Conservation (phyloP, 2,113 vertebrate genomes). For the Emydocephalus ijimae region DNA sequence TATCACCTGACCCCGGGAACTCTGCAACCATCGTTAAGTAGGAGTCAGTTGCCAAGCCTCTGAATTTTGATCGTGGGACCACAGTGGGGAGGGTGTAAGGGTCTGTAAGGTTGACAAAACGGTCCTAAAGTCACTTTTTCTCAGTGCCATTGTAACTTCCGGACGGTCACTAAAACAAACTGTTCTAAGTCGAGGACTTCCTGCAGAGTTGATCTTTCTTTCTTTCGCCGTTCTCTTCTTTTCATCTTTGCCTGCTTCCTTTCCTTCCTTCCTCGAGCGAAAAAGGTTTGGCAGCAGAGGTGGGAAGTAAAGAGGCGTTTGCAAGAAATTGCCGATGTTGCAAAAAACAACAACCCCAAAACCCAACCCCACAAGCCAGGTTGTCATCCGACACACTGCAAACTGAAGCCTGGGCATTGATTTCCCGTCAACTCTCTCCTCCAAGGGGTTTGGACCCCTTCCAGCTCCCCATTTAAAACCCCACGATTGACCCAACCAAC, state of each 20-base stretch:
- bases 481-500: neutral
- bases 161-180: too few species aligned
- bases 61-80: too few species aligned
- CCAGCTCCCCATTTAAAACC: neutral
- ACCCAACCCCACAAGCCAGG: neutral
- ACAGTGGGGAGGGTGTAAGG: too few species aligned
- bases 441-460: neutral
- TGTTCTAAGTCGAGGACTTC: too few species aligned
- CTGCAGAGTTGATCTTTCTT: neutral
- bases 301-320: neutral
- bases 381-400: neutral
- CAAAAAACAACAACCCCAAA: neutral
- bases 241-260: neutral
- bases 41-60: too few species aligned
- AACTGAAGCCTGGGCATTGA: neutral
- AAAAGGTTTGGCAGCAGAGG: neutral
- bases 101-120: too few species aligned
- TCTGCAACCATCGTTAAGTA: too few species aligned
- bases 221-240: neutral
- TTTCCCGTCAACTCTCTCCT: neutral
- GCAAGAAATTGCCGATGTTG: neutral
- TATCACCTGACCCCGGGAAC: too few species aligned
- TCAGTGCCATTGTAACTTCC: too few species aligned
- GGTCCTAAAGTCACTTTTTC: too few species aligned
- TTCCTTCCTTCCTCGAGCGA: neutral